Evolutionary conservation across 2,888 invertebrate genomes (phyloP).

Genomic region (Hecatera dysodea): DNA sequence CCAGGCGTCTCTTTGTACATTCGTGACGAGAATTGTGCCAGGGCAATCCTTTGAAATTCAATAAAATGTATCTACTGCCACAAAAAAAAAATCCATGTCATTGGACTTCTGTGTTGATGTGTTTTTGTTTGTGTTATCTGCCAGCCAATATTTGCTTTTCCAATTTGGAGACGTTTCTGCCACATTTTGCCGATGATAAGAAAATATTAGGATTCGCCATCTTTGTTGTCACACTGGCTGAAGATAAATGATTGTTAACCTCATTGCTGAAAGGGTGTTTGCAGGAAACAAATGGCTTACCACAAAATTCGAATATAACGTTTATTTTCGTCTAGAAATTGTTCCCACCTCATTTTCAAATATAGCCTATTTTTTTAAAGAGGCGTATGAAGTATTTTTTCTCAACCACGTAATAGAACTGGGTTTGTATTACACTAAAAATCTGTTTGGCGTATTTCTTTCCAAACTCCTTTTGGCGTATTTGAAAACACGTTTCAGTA

Average conservation of each 20-base stretch:
- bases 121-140: constrained; percentile 40
- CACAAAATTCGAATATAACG: background rate
- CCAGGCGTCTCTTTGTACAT: constrained; percentile 62
- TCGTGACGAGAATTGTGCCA: constrained; percentile 52
- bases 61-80: constrained; percentile 49
- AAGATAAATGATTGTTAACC: background rate
- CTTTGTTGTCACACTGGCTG: constrained; percentile 25
- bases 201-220: constrained; percentile 19
- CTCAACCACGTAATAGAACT: background rate
- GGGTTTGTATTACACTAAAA: constrained; percentile 3
- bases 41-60: constrained; percentile 61
- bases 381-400: background rate
- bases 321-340: background rate
- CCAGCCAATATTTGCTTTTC: constrained; percentile 31
- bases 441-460: constrained; percentile 25
- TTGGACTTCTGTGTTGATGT: constrained; percentile 6
- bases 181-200: constrained; percentile 2
- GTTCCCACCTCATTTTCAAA: constrained; percentile 4
- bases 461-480: constrained; percentile 30
- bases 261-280: background rate
- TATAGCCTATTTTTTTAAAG: background rate
- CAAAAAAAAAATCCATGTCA: constrained; percentile 39
- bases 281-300: background rate
- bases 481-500: constrained; percentile 40
- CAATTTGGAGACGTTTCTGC: constrained; percentile 14